Evolutionary conservation across 2,888 invertebrate genomes (phyloP), one percentile per base, ranked within the genome.

Genomic region (Agriotes lineatus): DNA sequence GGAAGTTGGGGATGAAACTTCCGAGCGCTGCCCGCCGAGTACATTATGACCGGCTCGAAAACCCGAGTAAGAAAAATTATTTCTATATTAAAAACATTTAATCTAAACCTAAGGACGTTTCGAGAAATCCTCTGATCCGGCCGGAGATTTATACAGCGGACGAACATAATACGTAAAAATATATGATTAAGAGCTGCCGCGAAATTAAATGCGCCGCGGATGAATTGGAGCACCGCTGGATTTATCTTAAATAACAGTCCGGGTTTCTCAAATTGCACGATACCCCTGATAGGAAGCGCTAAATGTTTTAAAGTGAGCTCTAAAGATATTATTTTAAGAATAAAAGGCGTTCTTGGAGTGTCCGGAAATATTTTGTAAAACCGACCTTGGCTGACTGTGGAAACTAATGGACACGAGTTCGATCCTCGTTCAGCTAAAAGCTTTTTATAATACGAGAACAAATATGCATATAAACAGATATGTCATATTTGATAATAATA

Each of bases 11-110:
- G 16, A 56, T 56, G 37, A 56, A 56, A 56, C 39, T 56, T 56
- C 56, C 20, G 56, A 12, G 56, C 56, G n/a, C 14, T n/a, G 10
- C 50, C 30, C 14, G 56, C 33, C 20, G 50, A 59, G 19, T 44
- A 59, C 19, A 59, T 59, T 45, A 59, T 45, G 25, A 10, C 10
- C 25, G 14, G 25, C 39, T 14, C 14, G 37, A 16, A 54, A 33
- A 22, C 33, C 4, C 22, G 45, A 25, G 16, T 6, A 48, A 52
- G 63, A 63, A 63, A 63, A 63, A 63, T 63, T 63, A 63, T 56
- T 54, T n/a, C 18, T 9, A 54, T 63, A 63, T 63, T 63, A 63
- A 63, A 63, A 63, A 63, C 63, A 54, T 63, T 63, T 54, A 63
- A 63, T 56, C 44, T 52, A 56, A 44, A 54, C 54, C 44, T 19